These are phyloP conservation scores for Netelia melanura DNA, from an alignment of 2,888 invertebrate species.

Conservation along the genomic window DNA sequence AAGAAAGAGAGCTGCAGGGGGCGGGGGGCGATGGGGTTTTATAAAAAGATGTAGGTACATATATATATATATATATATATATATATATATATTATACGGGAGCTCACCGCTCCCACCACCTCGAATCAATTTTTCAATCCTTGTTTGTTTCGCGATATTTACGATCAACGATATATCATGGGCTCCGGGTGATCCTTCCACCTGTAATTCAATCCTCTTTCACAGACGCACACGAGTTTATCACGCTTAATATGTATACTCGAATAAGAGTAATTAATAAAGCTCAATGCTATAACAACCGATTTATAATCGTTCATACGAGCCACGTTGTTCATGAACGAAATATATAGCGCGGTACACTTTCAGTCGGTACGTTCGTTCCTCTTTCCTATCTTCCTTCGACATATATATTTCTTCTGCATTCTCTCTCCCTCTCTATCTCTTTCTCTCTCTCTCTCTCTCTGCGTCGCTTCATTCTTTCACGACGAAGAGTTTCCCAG, in stretches of 20 bases:
- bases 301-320: conserved; percentile 52
- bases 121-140: conserved; percentile 63
- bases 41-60: background rate
- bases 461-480: conserved; percentile 39
- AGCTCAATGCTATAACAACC: conserved; percentile 52
- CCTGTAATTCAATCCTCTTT: conserved; percentile 62
- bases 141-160: conserved; percentile 63
- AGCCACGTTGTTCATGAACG: conserved; percentile 32
- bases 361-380: conserved; percentile 37
- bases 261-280: conserved; percentile 60
- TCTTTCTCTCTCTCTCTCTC: background rate
- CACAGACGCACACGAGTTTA: conserved; percentile 7
- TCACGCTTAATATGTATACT: conserved; percentile 9
- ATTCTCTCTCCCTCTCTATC: background rate
- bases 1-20: background rate
- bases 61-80: background rate
- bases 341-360: conserved; percentile 12
- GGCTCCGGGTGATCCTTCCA: conserved; percentile 50
- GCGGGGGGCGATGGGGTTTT: background rate
- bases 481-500: conserved; percentile 61
- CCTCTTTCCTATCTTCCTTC: background rate
- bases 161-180: conserved; percentile 63
- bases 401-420: background rate
- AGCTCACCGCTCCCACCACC: conserved; percentile 21
- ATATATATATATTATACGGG: conserved; percentile 10